Evolutionary conservation across 2,888 invertebrate species (phyloP), one percentile per base, ranked within the genome.

Genomic region (Athalia cordata): DNA sequence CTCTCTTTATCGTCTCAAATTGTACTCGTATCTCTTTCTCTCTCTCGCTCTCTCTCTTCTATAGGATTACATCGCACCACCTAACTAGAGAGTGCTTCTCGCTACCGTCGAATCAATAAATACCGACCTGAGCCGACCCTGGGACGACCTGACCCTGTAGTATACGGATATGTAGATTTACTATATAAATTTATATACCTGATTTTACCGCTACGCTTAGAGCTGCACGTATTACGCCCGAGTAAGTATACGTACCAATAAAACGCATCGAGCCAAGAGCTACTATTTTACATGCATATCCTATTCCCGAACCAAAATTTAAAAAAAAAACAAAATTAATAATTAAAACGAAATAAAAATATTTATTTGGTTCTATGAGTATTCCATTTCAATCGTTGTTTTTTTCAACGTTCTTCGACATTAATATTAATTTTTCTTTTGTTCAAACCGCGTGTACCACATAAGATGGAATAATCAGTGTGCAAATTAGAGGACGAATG

Each of bases 31-130:
- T 43, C 1, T 43, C 64, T 7, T 15, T 64, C 64, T 64, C 43
- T 64, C 77, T 79, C 76, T 78, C 77, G 76, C 66, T 77, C 81
- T 80, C 81, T 79, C 80, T 78, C 80, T 76, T 79, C 82, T 80
- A 84, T 68, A 77, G 77, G 77, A 59, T 84, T 84, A 83, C 82
- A 84, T 85, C 84, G 83, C 80, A 81, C 80, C 78, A 77, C 78
- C 83, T 83, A 83, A 82, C 83, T 85, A 84, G 82, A 83, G 84
- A 59, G 81, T 79, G 55, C 68, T 81, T 78, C 77, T 81, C 74
- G 81, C 84, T 81, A 82, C 81, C 81, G 85, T 83, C 83, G 83
- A 86, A 86, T 86, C 86, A 83, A 86, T 86, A 85, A 86, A 86
- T 86, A 85, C 82, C 83, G 82, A 81, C 81, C 81, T 82, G 82